Percentiles rank a stretch among this genome's conserved stretches.
Evolutionary conservation across 2,113 vertebrate species (phyloP).

Genomic region (Tragelaphus strepsiceros): DNA sequence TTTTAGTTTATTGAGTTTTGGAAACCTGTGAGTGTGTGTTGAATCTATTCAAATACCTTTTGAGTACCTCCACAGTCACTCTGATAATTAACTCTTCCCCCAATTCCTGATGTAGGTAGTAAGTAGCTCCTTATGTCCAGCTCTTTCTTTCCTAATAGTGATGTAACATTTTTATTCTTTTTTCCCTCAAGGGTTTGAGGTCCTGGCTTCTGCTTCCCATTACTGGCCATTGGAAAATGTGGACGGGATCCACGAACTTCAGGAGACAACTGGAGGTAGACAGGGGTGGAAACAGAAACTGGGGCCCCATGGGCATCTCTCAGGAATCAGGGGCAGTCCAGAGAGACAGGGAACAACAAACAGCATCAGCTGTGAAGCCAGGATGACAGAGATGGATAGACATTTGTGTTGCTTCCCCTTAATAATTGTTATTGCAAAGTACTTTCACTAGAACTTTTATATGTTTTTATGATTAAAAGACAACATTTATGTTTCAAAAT

Average conservation of each 20-base stretch:
- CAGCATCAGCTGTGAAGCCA: rapidly evolving
- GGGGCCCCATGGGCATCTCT: neutral
- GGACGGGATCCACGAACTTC: conserved; percentile 91
- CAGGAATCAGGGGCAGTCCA: neutral
- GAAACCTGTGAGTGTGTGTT: neutral
- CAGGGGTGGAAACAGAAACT: neutral
- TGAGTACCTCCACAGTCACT: rapidly evolving
- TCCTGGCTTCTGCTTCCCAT: conserved; percentile 91
- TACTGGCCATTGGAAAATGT: conserved; percentile 94
- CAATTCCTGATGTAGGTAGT: rapidly evolving
- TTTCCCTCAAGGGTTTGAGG: conserved; percentile 86
- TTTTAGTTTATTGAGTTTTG: neutral
- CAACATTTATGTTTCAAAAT: neutral
- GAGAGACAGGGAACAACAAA: neutral
- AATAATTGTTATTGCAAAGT: neutral
- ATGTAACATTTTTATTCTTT: neutral
- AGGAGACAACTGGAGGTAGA: conserved; percentile 88
- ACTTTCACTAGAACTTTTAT: neutral
- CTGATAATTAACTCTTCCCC: neutral
- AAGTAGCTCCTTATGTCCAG: rapidly evolving
- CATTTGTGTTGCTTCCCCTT: neutral
- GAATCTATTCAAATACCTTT: neutral
- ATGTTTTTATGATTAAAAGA: neutral
- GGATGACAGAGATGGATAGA: rapidly evolving
- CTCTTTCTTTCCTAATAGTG: neutral